A percentile compares a stretch with the other conserved stretches of the same genome.
phyloP scores from a whole-genome alignment of 1,140 invertebrate species.

The Drosophila azteca region DNA sequence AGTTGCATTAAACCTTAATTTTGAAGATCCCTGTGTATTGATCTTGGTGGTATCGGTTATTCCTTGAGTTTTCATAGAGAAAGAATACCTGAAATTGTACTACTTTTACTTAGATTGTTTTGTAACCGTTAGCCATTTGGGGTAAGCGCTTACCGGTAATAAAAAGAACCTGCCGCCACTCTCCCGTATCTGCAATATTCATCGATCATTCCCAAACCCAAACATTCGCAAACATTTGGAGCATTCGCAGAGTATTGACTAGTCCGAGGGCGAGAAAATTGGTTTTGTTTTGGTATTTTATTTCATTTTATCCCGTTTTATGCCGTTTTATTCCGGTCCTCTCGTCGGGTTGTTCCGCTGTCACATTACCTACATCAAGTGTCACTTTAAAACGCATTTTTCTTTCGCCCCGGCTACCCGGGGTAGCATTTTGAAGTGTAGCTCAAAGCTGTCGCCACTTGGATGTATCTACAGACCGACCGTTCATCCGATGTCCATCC shows the following conservation, averaged over 20 bases:
- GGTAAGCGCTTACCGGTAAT: no score
- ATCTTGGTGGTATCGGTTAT: no score
- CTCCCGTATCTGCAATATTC: no score
- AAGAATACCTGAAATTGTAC: no score
- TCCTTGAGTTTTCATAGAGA: no score
- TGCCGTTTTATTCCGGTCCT: constrained; percentile 35
- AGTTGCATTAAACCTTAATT: no score
- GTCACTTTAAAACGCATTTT: constrained; percentile 80
- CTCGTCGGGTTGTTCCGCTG: constrained; percentile 63
- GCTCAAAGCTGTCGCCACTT: constrained; percentile 63
- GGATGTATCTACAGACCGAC: constrained; percentile 62
- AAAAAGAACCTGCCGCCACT: no score
- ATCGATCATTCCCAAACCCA: no score
- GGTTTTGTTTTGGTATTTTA: constrained; percentile 16
- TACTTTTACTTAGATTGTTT: no score
- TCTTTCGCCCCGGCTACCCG: constrained; percentile 35
- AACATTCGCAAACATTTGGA: constrained; percentile 1
- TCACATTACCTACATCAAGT: constrained; percentile 77
- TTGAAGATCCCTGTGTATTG: no score
- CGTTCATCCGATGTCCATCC: constrained; percentile 6
- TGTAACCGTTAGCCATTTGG: no score
- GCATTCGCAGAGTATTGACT: constrained; percentile 28
- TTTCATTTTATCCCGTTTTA: constrained; percentile 44
- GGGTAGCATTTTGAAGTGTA: constrained; percentile 61
- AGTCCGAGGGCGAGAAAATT: constrained; percentile 1